Base-by-base conservation (phyloP, 2,888 invertebrate genomes). In the Callyntrura sp. region DNA sequence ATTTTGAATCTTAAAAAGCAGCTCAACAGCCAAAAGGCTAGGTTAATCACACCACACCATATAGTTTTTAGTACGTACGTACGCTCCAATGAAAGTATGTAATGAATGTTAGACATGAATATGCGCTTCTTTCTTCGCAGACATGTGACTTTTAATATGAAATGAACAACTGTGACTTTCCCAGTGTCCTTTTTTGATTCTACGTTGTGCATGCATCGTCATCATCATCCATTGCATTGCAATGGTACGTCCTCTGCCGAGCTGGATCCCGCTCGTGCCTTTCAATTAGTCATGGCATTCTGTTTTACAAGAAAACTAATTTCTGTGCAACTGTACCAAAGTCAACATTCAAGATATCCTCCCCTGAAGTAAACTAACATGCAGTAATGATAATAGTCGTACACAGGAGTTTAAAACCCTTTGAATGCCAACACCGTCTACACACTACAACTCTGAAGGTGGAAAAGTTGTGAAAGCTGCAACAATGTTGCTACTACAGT, bases 211-310 rank as follows among this genome's bases (percentile, higher is more conserved):
- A 23, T 85, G 14, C 17, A 4, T 35, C n/a, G n/a, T n/a, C n/a
- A n/a, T n/a, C n/a, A n/a, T n/a, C n/a, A n/a, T n/a, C n/a, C n/a
- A n/a, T n/a, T n/a, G n/a, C n/a, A n/a, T n/a, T n/a, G n/a, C n/a
- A n/a, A n/a, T n/a, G n/a, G n/a, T n/a, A 25, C 23, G 14, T 73
- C 12, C 45, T 73, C 11, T 70, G 11, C 28, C 55, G 43, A 79
- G 86, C 86, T 87, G 86, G 81, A 87, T 79, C 79, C 60, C 79
- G 86, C 86, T 87, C 86, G 86, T 87, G 86, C 86, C 86, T 68
- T 57, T 45, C 65, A 87, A 87, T 87, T 87, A 87, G 86, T 81
- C 68, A 79, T 87, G 85, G 62, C 51, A 60, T 76, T 78, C 76
- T 76, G 76, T 45, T 45, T 57, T 35, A 57, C 78, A 78, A 23